phyloP scores from a whole-genome alignment of 2,888 invertebrate species.

The Caenorhabditis sulstoni region DNA sequence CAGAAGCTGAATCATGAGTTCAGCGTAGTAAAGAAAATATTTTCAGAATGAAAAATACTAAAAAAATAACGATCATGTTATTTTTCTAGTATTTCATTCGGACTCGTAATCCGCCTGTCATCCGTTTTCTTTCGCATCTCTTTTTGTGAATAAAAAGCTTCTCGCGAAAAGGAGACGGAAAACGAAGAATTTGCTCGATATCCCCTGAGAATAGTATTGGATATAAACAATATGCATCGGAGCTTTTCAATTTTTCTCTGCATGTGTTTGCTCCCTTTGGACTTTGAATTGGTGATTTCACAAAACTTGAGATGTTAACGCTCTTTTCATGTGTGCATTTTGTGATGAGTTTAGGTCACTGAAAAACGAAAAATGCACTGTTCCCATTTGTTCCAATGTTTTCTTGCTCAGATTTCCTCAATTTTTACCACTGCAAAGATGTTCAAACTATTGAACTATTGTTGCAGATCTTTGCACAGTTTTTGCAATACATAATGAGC shows the following conservation, averaged over 20 bases:
- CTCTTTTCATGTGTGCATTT: too few species aligned
- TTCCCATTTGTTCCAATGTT: too few species aligned
- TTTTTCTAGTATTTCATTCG: slow-evolving; percentile 23
- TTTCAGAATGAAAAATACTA: neutral
- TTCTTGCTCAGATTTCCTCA: too few species aligned
- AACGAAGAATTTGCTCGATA: slow-evolving; percentile 29
- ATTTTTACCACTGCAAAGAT: too few species aligned
- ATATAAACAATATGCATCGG: slow-evolving; percentile 37
- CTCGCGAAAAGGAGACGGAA: slow-evolving; percentile 20
- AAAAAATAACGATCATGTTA: slow-evolving; percentile 26
- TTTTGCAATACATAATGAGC: neutral
- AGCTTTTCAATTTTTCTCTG: neutral
- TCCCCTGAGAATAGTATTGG: slow-evolving; percentile 42
- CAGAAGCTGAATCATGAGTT: neutral
- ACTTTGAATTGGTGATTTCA: too few species aligned
- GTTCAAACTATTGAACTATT: neutral
- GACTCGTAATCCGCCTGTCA: slow-evolving; percentile 38
- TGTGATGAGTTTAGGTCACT: too few species aligned
- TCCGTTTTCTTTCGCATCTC: slow-evolving; percentile 14
- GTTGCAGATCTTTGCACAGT: neutral
- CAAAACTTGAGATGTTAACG: too few species aligned
- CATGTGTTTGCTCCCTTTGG: too few species aligned
- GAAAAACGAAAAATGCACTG: too few species aligned
- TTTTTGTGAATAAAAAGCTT: slow-evolving; percentile 19
- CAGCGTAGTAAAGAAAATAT: slow-evolving; percentile 10